Percentiles rank a stretch among this genome's conserved stretches.
Conservation (phyloP, 2,113 vertebrate species). For the Tamias sibiricus region DNA sequence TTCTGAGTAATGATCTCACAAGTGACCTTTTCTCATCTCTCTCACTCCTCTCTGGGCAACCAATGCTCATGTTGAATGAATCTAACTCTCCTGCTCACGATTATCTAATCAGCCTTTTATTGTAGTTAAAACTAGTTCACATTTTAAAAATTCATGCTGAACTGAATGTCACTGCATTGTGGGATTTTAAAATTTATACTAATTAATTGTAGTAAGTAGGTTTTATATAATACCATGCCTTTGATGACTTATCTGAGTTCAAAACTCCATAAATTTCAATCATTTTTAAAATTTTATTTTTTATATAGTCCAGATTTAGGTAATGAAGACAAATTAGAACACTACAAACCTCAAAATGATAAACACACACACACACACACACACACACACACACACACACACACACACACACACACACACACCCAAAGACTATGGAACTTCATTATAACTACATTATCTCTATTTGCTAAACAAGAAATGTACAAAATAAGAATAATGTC, state of each 20-base stretch:
- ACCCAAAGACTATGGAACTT: background rate
- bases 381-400: background rate
- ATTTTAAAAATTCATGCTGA: background rate
- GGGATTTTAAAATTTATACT: background rate
- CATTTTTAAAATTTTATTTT: background rate
- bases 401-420: background rate
- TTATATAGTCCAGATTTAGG: background rate
- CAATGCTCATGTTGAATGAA: background rate
- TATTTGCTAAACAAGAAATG: background rate
- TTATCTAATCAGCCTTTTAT: background rate
- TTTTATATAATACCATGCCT: background rate
- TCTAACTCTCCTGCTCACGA: background rate
- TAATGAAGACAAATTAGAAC: background rate
- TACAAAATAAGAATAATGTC: background rate
- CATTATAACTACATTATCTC: background rate
- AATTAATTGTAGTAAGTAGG: background rate
- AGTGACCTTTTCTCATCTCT: constrained; percentile 29
- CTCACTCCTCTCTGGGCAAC: background rate
- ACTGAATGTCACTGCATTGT: background rate
- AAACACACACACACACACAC: background rate
- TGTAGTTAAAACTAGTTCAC: background rate
- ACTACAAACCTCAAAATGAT: background rate
- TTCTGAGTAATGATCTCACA: constrained; percentile 10
- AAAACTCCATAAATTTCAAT: background rate
- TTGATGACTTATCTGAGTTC: background rate